Evolutionary conservation across 2,888 invertebrate species (phyloP), one percentile per base, ranked within the genome.

Genomic region (Parochlus steinenii): DNA sequence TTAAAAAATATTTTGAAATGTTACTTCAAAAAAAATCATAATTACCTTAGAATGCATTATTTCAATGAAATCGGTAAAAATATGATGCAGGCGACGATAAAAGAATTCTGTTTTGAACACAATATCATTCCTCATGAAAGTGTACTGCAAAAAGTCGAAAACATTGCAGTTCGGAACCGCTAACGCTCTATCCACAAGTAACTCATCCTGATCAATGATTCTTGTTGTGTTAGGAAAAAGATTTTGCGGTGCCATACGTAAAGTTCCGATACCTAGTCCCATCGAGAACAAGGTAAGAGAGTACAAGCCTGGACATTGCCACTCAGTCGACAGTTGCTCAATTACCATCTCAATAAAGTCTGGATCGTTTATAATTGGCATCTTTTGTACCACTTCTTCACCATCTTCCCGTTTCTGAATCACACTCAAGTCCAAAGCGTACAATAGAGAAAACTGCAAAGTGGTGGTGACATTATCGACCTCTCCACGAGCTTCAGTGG

Each of bases 21-120:
- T 6, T 5, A 33, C 10, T 22, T 7, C 10, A 25, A 16, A 5
- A 18, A 26, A 39, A 24, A 15, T 3, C 33, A 31, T 26, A 22
- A 27, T 7, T 14, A 8, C 8, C 5, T 90, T 92, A 31, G 87
- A 69, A 35, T 90, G 92, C 85, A 92, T 85, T 36, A 82, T 69
- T 41, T 83, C 77, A 31, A 95, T 85, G 48, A 95, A 92, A 59
- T 93, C 92, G 0, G 87, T 85, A 34, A 93, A 65, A 6, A 93
- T 62, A 11, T 72, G 67, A 58, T 95, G 93, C 29, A 92, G 61
- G 28, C 85, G 70, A 15, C 81, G 70, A 46, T 82, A 67, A 49
- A 86, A 80, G 53, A 86, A 89, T 56, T 86, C 81, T 56, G 76
- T 75, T 40, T 69, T 68, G 45, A 70, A 72, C 38, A 89, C 67